Evolutionary conservation across 2,113 vertebrate species (phyloP).

Genomic region (Mola mola): DNA sequence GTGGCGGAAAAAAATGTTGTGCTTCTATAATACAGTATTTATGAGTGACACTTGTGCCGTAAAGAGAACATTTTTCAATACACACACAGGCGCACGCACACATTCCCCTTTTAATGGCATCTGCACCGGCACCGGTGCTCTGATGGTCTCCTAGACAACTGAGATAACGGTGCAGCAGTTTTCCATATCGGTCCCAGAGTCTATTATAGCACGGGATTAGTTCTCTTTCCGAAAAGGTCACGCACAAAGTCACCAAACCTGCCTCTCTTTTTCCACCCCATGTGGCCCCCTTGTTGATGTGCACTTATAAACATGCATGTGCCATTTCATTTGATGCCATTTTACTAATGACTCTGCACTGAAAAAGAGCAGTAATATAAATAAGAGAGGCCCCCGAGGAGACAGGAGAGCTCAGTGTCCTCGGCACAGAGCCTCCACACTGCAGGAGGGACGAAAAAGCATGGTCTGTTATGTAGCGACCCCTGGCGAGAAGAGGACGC

Average conservation of each 20-base stretch:
- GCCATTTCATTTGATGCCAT: conserved; percentile 66
- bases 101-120: conserved; percentile 91
- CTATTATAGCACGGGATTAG: conserved; percentile 98
- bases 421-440: not conserved
- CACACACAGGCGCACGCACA: conserved; percentile 61
- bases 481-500: conserved; percentile 61
- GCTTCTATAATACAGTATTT: conserved; percentile 83
- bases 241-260: conserved; percentile 97
- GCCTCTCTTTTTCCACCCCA: conserved; percentile 62
- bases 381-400: conserved; percentile 24
- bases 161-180: conserved; percentile 97
- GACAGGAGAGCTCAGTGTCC: conserved; percentile 10
- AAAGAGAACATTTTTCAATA: conserved; percentile 28
- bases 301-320: conserved; percentile 64
- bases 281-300: conserved; percentile 32
- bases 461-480: conserved; percentile 77
- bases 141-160: conserved; percentile 97
- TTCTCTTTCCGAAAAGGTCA: conserved; percentile 97
- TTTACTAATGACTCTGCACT: conserved; percentile 57
- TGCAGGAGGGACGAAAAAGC: not conserved
- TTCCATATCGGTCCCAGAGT: conserved; percentile 95
- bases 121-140: conserved; percentile 87
- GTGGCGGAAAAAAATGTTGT: conserved; percentile 59
- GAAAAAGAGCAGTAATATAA: conserved; percentile 35
- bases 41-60: conserved; percentile 90